Percentiles rank a stretch among this genome's conserved stretches.
These are phyloP conservation scores for Molossus molossus DNA, from an alignment of 2,797 vertebrate species.

Conservation along the genomic window DNA sequence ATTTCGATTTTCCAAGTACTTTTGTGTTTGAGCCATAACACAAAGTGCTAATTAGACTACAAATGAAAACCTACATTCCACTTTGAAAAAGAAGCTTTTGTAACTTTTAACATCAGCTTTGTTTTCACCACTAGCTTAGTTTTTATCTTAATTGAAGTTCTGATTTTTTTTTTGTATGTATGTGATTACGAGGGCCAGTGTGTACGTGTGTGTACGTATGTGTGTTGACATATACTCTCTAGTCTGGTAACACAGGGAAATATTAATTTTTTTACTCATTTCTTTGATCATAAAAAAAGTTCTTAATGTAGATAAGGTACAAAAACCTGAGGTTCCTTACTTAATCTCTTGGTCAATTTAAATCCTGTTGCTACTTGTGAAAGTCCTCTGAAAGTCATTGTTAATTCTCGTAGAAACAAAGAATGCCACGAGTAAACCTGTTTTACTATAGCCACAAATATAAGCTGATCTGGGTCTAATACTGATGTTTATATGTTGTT, in stretches of 20 bases:
- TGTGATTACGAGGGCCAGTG: neutral
- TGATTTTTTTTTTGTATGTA: neutral
- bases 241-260: neutral
- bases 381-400: slow-evolving; percentile 60
- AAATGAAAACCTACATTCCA: slow-evolving; percentile 32
- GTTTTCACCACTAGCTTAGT: slow-evolving; percentile 31
- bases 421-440: slow-evolving; percentile 64
- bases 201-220: neutral
- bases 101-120: slow-evolving; percentile 51
- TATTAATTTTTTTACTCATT: slow-evolving; percentile 59
- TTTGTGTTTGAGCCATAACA: neutral
- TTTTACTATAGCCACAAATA: slow-evolving; percentile 54
- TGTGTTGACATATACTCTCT: neutral
- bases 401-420: slow-evolving; percentile 67
- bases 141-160: neutral
- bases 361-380: slow-evolving; percentile 69
- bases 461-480: slow-evolving; percentile 54
- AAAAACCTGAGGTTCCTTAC: slow-evolving; percentile 49
- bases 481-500: slow-evolving; percentile 34
- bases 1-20: slow-evolving; percentile 45
- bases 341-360: slow-evolving; percentile 66
- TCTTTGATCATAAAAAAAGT: slow-evolving; percentile 44
- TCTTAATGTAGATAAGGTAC: neutral
- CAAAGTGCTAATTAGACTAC: slow-evolving; percentile 29
- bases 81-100: slow-evolving; percentile 65